Base-by-base conservation (phyloP, 2,888 invertebrate genomes). In the Diarsia mendica region DNA sequence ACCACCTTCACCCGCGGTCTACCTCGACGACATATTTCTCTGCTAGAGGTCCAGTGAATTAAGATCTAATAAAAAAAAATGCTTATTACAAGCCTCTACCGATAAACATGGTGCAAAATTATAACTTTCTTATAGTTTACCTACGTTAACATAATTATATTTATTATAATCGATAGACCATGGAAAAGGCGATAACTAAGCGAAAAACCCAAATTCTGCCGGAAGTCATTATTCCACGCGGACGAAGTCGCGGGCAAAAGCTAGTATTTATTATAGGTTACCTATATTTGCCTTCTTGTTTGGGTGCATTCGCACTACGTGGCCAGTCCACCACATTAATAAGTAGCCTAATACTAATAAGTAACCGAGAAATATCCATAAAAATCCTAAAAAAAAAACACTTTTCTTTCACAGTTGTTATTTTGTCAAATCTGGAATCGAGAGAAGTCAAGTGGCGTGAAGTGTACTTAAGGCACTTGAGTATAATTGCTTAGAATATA, bases 401-500 rank as follows among this genome's bases (percentile, higher is more conserved):
- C 13, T 3, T 77, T 49, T 3, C 9, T 66, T 1, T 1, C 13
- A 15, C 39, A n/a, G 46, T 79, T 71, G 60, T 72, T 68, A 72
- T 66, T 79, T 60, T 64, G 44, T 60, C 51, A 68, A 67, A 72
- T 67, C 20, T 48, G 69, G 48, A 70, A 49, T 55, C 46, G 9
- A 72, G 28, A 6, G 39, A 33, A 71, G 46, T 64, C 72, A 67
- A 82, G n/a, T 33, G n/a, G 5, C 13, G 20, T 69, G 28, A 61
- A 82, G 70, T 28, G 60, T 75, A 65, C 64, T 84, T 53, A 55
- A 10, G 28, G 49, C 48, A 60, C 77, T 83, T 69, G 39, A 61
- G 28, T 70, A 65, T 83, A 75, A 85, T 75, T 85, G 83, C 67
- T 83, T 72, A 46, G 46, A 82, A 72, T 70, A 64, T 61, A 67